A percentile compares a stretch with the other conserved stretches of the same genome.
Conservation (phyloP, 64 coral and sea anemone genomes). For the Dendronephthya gigantea region DNA sequence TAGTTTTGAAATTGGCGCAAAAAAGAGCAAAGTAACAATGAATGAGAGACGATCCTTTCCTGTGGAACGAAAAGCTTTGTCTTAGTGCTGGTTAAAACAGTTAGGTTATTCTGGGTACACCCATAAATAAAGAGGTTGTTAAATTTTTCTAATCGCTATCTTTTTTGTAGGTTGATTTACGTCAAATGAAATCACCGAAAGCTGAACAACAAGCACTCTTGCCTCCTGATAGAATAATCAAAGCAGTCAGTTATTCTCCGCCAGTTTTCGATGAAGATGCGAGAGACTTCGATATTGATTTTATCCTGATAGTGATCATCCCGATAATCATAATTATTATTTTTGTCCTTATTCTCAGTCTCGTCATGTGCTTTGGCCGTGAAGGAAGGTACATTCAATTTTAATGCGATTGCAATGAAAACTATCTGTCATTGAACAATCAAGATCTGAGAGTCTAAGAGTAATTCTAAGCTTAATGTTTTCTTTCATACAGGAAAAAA, state of each 20-base stretch:
- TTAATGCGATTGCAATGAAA: too few species aligned
- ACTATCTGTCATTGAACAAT: too few species aligned
- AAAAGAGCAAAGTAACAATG: not conserved
- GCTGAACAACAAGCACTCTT: not conserved
- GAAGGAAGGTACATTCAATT: not conserved
- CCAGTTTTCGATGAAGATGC: not conserved
- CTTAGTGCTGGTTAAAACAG: not conserved
- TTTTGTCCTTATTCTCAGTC: not conserved
- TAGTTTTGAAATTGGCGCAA: too few species aligned
- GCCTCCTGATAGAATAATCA: not conserved
- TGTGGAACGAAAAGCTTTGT: not conserved
- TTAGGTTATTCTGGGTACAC: too few species aligned
- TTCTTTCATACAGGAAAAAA: not conserved
- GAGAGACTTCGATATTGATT: not conserved
- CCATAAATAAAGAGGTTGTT: too few species aligned
- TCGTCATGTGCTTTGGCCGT: not conserved
- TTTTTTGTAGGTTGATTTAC: not conserved
- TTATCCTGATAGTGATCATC: not conserved
- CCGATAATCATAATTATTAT: not conserved
- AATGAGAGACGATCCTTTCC: not conserved
- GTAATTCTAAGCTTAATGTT: not conserved
- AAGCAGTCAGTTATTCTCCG: not conserved
- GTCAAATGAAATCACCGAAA: not conserved
- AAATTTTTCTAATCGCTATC: not conserved
- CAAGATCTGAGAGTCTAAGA: too few species aligned